Percentiles rank a stretch among this genome's conserved stretches.
Conservation (phyloP, 1,140 invertebrate genomes). For the Chymomyza costata region DNA sequence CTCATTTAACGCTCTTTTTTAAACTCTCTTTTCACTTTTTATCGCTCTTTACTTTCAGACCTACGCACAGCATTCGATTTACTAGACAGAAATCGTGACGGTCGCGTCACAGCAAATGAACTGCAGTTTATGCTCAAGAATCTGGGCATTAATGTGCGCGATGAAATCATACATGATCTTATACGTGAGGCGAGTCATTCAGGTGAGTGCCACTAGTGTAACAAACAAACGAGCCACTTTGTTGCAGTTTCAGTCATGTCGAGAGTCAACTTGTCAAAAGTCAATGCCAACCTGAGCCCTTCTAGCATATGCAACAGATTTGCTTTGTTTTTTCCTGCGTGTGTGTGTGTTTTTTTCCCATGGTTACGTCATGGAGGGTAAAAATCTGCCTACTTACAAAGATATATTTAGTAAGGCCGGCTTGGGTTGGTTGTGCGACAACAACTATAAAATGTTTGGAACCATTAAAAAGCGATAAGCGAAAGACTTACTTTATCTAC, state of each 20-base stretch:
- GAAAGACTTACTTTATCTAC: no score
- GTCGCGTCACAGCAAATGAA: constrained; percentile 82
- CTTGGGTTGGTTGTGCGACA: no score
- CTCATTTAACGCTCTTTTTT: constrained; percentile 16
- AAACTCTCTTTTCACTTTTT: constrained; percentile 11
- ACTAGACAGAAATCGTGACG: constrained; percentile 84
- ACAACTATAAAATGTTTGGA: no score
- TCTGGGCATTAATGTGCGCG: constrained; percentile 83
- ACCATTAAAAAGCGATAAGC: no score
- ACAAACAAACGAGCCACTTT: background rate
- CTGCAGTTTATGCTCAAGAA: constrained; percentile 85
- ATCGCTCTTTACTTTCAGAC: constrained; percentile 78
- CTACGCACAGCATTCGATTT: constrained; percentile 84
- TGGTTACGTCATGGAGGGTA: no score
- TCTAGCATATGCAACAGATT: no score
- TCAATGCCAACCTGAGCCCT: no score
- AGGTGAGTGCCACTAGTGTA: constrained; percentile 74
- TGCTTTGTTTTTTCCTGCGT: no score
- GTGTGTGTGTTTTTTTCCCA: no score
- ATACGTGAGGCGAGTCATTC: constrained; percentile 83
- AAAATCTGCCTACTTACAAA: no score
- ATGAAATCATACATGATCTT: constrained; percentile 82
- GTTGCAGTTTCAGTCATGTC: constrained; percentile 1
- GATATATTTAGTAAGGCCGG: no score
- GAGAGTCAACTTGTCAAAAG: no score